These are phyloP conservation scores for Sphaerodactylus townsendi DNA, from an alignment of 2,113 vertebrate species.

Conservation along the genomic window DNA sequence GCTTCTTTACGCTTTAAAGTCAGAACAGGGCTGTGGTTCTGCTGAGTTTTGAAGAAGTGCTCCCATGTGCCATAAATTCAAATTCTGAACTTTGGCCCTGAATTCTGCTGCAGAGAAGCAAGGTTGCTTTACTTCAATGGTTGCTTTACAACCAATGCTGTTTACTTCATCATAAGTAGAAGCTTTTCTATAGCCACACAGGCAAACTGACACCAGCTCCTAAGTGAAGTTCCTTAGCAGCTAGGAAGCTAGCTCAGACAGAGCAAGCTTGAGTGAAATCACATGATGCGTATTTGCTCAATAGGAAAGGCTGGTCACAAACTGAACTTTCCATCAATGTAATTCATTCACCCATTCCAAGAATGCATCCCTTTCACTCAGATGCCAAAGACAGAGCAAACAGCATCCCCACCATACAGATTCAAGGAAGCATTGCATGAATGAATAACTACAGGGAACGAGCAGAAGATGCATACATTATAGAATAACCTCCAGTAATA, in stretches of 20 bases:
- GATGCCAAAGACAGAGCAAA: conserved; percentile 63
- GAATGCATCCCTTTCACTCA: conserved; percentile 32
- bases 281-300: neutral
- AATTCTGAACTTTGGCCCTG: neutral
- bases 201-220: neutral
- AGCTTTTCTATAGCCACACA: neutral
- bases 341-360: conserved; percentile 55
- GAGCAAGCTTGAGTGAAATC: conserved; percentile 36
- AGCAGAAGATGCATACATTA: conserved; percentile 25
- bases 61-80: neutral
- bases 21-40: neutral
- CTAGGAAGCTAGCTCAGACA: neutral
- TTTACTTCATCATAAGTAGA: neutral
- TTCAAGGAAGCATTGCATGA: conserved; percentile 28
- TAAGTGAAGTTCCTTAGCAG: neutral
- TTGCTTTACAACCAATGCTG: neutral
- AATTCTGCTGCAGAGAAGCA: neutral
- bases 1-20: neutral
- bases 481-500: conserved; percentile 8
- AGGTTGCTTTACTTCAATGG: no score
- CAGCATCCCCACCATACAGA: conserved; percentile 55
- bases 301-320: conserved; percentile 44
- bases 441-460: conserved; percentile 53
- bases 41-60: neutral
- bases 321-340: conserved; percentile 57